These are phyloP conservation scores for Dicyrtoma fusca DNA, from an alignment of 2,888 invertebrate genomes.

Conservation along the genomic window DNA sequence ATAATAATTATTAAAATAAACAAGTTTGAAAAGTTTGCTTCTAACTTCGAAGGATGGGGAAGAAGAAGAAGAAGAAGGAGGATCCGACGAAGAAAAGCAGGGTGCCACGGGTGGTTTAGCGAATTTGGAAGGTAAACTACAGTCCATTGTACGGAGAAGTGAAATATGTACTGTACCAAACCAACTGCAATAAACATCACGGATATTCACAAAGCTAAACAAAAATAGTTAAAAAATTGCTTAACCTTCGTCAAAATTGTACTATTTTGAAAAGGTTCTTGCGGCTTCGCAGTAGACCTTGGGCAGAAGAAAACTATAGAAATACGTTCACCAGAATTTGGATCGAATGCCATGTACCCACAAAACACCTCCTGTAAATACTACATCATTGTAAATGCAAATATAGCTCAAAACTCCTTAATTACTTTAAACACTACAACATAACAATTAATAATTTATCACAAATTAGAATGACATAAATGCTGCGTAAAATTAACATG, in stretches of 20 bases:
- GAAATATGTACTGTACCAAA: no score
- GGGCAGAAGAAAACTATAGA: neutral
- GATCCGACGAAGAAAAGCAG: neutral
- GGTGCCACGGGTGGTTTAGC: neutral
- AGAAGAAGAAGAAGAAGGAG: neutral
- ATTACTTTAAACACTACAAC: neutral
- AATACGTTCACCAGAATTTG: slow-evolving; percentile 11
- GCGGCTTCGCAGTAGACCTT: slow-evolving; percentile 5
- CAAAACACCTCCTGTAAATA: slow-evolving; percentile 17
- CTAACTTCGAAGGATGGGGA: neutral
- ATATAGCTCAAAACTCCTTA: no score
- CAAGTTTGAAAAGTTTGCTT: no score
- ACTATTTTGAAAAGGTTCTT: neutral
- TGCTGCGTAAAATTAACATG: neutral
- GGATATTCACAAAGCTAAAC: no score
- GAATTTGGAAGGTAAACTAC: no score
- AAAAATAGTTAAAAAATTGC: no score
- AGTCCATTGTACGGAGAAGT: no score
- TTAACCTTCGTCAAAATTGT: no score
- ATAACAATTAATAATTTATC: neutral
- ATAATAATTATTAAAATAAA: no score
- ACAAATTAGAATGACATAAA: neutral
- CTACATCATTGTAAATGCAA: slow-evolving; percentile 25
- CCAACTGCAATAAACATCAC: no score
- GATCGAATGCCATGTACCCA: neutral